Evolutionary conservation across 2,113 vertebrate genomes (phyloP), one percentile per base, ranked within the genome.

Genomic region (Tachycineta bicolor): DNA sequence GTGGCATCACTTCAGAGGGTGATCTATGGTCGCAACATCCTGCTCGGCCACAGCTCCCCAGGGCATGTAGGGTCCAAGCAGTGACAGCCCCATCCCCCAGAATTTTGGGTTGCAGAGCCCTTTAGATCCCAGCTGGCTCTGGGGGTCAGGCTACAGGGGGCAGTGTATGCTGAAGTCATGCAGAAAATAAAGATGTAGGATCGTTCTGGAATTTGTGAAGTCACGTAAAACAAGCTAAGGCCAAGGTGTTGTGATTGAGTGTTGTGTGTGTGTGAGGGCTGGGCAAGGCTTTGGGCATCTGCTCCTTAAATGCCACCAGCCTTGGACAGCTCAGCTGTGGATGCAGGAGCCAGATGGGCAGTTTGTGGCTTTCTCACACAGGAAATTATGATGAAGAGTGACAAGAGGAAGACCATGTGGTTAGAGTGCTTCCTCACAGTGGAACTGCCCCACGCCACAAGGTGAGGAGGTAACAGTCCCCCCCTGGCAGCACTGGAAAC

Each of bases 11-110:
- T 83, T 7, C 14, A 14, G 46, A 5, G 7, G 9, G 4, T 6
- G 25, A 16, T 13, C 12, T 6, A 3, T n/a, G 56, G 11, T 31
- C 37, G n/a, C 13, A 65, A 50, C 43, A 29, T n/a, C 53, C 39
- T 50, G 20, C 39, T 14, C 0, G 0, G 37, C 44, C 34, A 4
- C 3, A 1, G 46, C n/a, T 85, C 10, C 29, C n/a, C 6, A 4
- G 43, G 19, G 21, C 1, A 0, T 10, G 39, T 3, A 26, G 31
- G 25, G 8, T 46, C 24, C 4, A 12, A 50, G 44, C 20, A 41
- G 18, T 31, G 59, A 10, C 63, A 55, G 73, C 39, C 20, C 7
- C 20, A 6, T n/a, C 26, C 25, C 39, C 1, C 6, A 14, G 33
- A n/a, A 15, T 33, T 34, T 46, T 1, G 21, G 74, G 19, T 46